Evolutionary conservation across 2,113 vertebrate species (phyloP).

Genomic region (Pterocles burchelli): DNA sequence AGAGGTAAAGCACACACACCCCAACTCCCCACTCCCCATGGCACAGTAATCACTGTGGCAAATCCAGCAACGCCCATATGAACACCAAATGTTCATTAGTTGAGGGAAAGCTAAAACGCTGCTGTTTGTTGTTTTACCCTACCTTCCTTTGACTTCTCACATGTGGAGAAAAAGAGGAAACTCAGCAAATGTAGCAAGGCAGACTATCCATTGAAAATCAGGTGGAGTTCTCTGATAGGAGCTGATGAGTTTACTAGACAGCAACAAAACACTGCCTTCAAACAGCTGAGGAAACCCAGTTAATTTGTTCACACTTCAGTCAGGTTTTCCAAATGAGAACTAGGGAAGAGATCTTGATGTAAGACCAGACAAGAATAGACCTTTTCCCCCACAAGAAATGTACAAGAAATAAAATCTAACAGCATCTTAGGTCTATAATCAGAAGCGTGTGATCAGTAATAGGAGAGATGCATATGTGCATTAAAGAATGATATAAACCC

Average conservation of each 20-base stretch:
- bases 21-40: accelerated
- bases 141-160: not conserved
- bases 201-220: not conserved
- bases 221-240: not conserved
- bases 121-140: not conserved
- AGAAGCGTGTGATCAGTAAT: not conserved
- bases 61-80: not conserved
- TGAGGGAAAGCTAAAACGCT: not conserved
- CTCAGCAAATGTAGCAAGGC: not conserved
- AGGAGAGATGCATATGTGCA: not conserved
- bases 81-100: not conserved
- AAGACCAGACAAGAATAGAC: not conserved
- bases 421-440: not conserved
- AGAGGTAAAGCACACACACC: not conserved
- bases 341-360: not conserved
- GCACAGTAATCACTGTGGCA: not conserved
- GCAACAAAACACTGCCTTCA: not conserved
- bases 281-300: not conserved
- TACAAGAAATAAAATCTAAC: not conserved
- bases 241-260: not conserved
- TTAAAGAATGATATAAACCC: not conserved
- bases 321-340: not conserved
- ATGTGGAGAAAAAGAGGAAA: not conserved
- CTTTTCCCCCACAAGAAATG: not conserved
- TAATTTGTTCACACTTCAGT: not conserved